These are phyloP conservation scores for Apis laboriosa DNA, from an alignment of 1,140 invertebrate species.

Conservation along the genomic window DNA sequence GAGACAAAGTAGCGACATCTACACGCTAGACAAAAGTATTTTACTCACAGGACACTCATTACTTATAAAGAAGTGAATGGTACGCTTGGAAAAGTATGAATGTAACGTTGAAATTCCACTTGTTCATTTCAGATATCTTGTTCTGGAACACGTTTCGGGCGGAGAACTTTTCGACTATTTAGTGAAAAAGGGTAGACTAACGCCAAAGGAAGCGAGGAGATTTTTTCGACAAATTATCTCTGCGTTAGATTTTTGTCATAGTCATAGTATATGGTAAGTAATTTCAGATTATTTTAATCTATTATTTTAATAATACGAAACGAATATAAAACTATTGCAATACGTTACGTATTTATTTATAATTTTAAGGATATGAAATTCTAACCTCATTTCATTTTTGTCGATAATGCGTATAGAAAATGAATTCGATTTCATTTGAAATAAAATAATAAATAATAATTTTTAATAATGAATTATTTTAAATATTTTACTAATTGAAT, in stretches of 20 bases:
- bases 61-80: constrained; percentile 4
- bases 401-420: too few relatives aligned
- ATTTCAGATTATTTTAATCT: not conserved
- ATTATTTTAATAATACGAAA: too few relatives aligned
- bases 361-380: too few relatives aligned
- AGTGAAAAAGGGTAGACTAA: constrained; percentile 98
- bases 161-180: constrained; percentile 99
- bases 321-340: too few relatives aligned
- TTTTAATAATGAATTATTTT: too few relatives aligned
- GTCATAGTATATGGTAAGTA: constrained; percentile 99
- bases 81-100: constrained; percentile 26
- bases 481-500: too few relatives aligned
- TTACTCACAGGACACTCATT: constrained; percentile 1
- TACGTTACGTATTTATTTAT: too few relatives aligned
- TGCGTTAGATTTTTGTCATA: constrained; percentile 99
- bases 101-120: constrained; percentile 22
- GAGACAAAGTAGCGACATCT: not conserved
- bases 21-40: constrained; percentile 34
- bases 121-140: constrained; percentile 88
- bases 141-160: constrained; percentile 99
- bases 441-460: too few relatives aligned
- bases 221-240: constrained; percentile 99
- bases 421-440: too few relatives aligned
- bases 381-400: too few relatives aligned
- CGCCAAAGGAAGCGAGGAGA: constrained; percentile 98